phyloP scores from a whole-genome alignment of 2,888 invertebrate genomes.

The Loripinus fragilis region DNA sequence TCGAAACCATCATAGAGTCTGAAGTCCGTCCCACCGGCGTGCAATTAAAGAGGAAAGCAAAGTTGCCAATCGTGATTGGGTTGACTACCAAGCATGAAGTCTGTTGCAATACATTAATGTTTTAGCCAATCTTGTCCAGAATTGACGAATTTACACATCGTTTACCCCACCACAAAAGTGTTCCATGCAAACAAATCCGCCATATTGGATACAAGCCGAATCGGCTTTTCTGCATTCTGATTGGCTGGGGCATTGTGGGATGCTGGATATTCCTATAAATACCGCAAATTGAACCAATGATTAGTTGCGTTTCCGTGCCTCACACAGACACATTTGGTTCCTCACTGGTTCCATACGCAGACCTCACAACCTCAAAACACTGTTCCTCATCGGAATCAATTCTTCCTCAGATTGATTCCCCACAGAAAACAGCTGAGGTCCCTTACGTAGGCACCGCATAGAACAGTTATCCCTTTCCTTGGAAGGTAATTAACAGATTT shows the following conservation, averaged over 20 bases:
- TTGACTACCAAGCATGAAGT: too few species aligned
- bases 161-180: background rate
- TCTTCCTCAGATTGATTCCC: background rate
- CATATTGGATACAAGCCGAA: background rate
- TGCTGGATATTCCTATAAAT: background rate
- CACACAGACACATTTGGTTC: background rate
- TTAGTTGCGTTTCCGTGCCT: slow-evolving; percentile 5
- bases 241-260: background rate
- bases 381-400: background rate
- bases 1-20: too few species aligned
- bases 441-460: background rate
- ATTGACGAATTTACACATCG: background rate
- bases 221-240: background rate
- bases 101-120: too few species aligned
- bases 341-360: background rate
- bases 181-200: background rate
- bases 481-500: background rate
- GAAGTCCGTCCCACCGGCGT: too few species aligned
- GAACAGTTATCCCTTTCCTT: background rate
- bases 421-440: background rate
- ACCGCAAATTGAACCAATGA: background rate
- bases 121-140: too few species aligned
- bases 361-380: background rate
- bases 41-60: too few species aligned
- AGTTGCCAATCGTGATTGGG: too few species aligned